Evolutionary conservation across 1,140 invertebrate species (phyloP), one percentile per base, ranked within the genome.

Genomic region (Drosophila novamexicana): DNA sequence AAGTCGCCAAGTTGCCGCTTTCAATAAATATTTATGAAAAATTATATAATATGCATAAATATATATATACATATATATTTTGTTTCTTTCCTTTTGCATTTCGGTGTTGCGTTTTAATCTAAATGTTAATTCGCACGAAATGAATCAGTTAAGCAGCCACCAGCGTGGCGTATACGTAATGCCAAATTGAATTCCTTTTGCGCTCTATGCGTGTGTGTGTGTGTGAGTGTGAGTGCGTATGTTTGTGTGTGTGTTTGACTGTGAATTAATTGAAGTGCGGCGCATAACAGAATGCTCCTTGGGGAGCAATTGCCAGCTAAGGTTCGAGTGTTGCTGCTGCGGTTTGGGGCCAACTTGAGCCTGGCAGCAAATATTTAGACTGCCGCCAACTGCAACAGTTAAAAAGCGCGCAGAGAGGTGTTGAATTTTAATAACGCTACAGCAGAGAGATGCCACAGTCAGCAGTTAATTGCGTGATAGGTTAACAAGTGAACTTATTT

Each of bases 1-100:
- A 59, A 77, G 61, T 77, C 65, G 40, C 40, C 12, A 39, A 50
- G 57, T 14, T 29, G 18, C 36, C 14, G 49, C 52, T 82, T 82
- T 52, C 64, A 81, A 85, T 85, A 88, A 86, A 86, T 88, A 86
- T 86, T 82, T 88, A 86, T 86, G 82, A 79, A 82, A 78, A 86
- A 86, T 86, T 79, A 72, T 86, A 72, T 82, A 82, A 85, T 85
- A 58, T 39, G 44, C n/a, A 44, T n/a, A 42, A 10, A 22, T 7
- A 22, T 49, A 67, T 58, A 59, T 32, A 52, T 53, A 8, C 32
- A 32, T 36, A 39, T 45, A 16, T 47, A 36, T 49, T 61, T 18
- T n/a, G 5, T 42, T 42, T 6, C 40, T 22, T 4, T 36, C 42
- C 9, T 54, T 61, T 61, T 59, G 36, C 37, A 65, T 65, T 44